Conservation (phyloP, 2,888 invertebrate genomes). For the Metacarcinus magister region DNA sequence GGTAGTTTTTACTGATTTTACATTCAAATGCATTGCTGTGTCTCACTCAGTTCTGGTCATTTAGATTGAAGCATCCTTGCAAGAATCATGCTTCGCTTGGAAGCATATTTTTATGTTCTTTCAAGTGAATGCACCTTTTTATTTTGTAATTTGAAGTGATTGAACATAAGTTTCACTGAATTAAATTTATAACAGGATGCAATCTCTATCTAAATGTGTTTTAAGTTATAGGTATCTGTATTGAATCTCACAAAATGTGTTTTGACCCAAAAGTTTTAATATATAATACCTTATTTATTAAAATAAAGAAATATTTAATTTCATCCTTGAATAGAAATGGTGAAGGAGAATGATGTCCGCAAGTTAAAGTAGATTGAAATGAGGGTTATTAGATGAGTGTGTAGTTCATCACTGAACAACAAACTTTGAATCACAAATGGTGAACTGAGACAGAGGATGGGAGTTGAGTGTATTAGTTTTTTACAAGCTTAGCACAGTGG, state of each 20-base stretch:
- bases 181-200: neutral
- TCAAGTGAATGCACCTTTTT: neutral
- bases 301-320: neutral
- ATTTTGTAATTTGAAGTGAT: constrained; percentile 3
- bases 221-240: neutral
- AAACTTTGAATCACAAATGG: too few relatives aligned
- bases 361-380: too few relatives aligned
- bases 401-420: too few relatives aligned
- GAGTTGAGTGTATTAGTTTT: too few relatives aligned
- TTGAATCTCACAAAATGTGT: neutral
- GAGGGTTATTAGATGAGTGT: too few relatives aligned
- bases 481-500: too few relatives aligned
- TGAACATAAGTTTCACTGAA: neutral
- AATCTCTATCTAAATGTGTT: neutral
- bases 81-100: neutral
- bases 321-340: neutral
- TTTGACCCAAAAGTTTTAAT: constrained; percentile 1
- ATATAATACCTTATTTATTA: constrained; percentile 49
- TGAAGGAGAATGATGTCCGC: too few relatives aligned
- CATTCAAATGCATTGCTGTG: neutral
- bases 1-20: neutral
- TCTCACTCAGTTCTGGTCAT: neutral
- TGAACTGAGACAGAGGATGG: too few relatives aligned
- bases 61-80: neutral
- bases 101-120: neutral